Evolutionary conservation across 1,140 invertebrate genomes (phyloP), one percentile per base, ranked within the genome.

Genomic region (Bombus waltoni): DNA sequence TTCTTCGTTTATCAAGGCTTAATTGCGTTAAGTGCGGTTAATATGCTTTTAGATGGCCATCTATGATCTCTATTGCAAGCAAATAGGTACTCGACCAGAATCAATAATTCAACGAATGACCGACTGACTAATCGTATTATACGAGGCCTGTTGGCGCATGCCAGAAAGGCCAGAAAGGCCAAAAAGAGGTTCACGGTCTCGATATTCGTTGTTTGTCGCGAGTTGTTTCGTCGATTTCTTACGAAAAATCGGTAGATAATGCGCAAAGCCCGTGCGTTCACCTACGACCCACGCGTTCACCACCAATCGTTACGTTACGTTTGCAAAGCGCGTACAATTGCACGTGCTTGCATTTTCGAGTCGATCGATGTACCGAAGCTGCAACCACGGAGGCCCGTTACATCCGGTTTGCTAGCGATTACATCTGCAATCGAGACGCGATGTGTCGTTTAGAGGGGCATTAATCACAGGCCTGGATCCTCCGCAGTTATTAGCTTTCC

Each of bases 331-430:
- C 82, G 75, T 87, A 84, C 82, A 53, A 72, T 57, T 83, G 85
- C 85, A 87, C 85, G 85, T 87, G 85, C 74, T 71, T 87, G 85
- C 71, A 84, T 87, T 87, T 85, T 68, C 86, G 72, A 82, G 83
- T 83, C 78, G 85, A 86, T 83, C 70, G 70, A 44, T 75, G 11
- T 11, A 62, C 4, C 15, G 32, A 75, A 82, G 65, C 71, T 18
- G 35, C 71, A 2, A 22, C 22, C 32, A 22, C 10, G 53, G 25
- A 83, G 81, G 44, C 44, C 82, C 86, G 86, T 87, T 87, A 87
- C 82, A 87, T 87, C 86, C 82, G 86, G 68, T 79, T 84, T 38
- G 81, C 40, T 65, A 40, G n/a, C 79, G 84, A 81, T 85, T 80
- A 72, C 68, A 73, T 81, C 77, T 79, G 42, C 66, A 68, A 85